A percentile compares a stretch with the other conserved stretches of the same genome.
Evolutionary conservation across 2,888 invertebrate genomes (phyloP).

Genomic region (Tuberolachnus salignus): DNA sequence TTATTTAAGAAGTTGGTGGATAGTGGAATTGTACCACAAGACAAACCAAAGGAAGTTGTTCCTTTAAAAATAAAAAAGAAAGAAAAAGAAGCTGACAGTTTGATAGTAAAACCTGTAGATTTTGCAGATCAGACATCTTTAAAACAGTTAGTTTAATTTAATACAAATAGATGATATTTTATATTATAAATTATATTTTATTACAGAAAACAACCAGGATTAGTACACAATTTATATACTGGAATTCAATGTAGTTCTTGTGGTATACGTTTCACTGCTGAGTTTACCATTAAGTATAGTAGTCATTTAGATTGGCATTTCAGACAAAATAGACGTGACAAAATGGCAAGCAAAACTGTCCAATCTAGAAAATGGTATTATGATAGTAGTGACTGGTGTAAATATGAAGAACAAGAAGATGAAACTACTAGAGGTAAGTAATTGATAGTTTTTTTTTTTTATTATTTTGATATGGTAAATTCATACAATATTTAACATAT

Average conservation of each 20-base stretch:
- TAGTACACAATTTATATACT: conserved; percentile 67
- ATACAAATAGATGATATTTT: conserved; percentile 1
- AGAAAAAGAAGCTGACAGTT: conserved; percentile 59
- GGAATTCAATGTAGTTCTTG: conserved; percentile 97
- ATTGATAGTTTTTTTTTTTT: background rate
- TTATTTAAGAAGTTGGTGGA: conserved; percentile 84
- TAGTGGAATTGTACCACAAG: conserved; percentile 75
- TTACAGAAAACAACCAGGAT: conserved; percentile 73
- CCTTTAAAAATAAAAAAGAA: conserved; percentile 60
- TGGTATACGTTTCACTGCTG: conserved; percentile 90
- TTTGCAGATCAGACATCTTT: conserved; percentile 75
- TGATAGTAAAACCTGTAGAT: conserved; percentile 69
- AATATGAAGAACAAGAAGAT: conserved; percentile 92
- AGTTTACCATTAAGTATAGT: conserved; percentile 86
- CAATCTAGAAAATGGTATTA: conserved; percentile 90
- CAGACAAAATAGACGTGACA: conserved; percentile 86
- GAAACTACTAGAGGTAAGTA: conserved; percentile 79
- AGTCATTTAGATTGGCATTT: conserved; percentile 99
- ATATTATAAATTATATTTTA: conserved; percentile 42
- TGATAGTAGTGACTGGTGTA: conserved; percentile 87
- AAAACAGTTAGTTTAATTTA: conserved; percentile 69
- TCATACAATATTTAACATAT: background rate
- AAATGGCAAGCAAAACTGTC: conserved; percentile 82
- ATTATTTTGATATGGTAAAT: background rate
- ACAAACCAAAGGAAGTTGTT: conserved; percentile 33